These are phyloP conservation scores for Sphecodes monilicornis DNA, from an alignment of 2,888 invertebrate species.

Conservation along the genomic window DNA sequence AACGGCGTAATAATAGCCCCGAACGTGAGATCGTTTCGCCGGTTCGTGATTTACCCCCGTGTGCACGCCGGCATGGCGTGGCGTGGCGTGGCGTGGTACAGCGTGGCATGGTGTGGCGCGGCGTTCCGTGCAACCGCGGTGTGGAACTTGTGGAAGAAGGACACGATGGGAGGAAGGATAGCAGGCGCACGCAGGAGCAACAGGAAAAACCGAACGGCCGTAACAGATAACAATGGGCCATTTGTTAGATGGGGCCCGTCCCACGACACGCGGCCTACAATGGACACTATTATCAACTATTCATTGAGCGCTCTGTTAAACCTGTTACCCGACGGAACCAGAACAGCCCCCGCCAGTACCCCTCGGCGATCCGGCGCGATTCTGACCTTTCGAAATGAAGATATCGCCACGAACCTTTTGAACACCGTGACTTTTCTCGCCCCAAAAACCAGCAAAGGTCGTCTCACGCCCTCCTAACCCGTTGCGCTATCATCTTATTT, in stretches of 20 bases:
- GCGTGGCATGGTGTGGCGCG: neutral
- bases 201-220: constrained; percentile 52
- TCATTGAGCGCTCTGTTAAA: constrained; percentile 74
- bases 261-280: constrained; percentile 74
- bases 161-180: constrained; percentile 17
- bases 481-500: neutral
- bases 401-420: constrained; percentile 49
- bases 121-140: constrained; percentile 26
- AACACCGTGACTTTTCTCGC: constrained; percentile 1
- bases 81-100: neutral
- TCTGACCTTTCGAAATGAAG: constrained; percentile 68
- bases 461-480: neutral
- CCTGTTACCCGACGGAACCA: constrained; percentile 62
- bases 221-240: constrained; percentile 79
- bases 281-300: constrained; percentile 80
- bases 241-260: constrained; percentile 77
- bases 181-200: constrained; percentile 28
- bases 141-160: constrained; percentile 35
- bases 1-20: constrained; percentile 46
- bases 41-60: constrained; percentile 56
- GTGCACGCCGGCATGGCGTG: constrained; percentile 16
- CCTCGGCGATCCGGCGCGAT: constrained; percentile 1
- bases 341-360: constrained; percentile 26
- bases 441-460: neutral
- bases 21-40: constrained; percentile 47